Evolutionary conservation across 2,113 vertebrate genomes (phyloP).

Genomic region (Ifrita kowaldi): DNA sequence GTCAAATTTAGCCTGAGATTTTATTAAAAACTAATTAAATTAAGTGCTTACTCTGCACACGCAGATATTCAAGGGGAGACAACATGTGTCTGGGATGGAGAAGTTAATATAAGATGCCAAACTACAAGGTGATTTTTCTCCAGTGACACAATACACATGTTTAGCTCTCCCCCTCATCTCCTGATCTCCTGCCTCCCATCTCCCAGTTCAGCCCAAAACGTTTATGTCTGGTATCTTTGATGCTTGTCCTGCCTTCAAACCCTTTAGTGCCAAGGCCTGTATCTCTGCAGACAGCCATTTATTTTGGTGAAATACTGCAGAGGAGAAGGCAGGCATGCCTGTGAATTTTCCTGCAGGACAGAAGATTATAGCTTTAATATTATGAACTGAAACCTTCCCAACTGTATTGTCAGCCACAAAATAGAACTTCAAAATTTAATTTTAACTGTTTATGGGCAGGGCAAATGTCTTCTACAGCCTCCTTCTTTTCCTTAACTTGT

Average conservation of each 20-base stretch:
- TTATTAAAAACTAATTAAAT: background rate
- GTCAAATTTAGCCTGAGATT: background rate
- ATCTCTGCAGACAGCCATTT: background rate
- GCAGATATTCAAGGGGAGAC: background rate
- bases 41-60: background rate
- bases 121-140: background rate
- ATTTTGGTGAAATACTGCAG: background rate
- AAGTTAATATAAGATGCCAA: background rate
- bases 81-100: background rate
- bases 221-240: background rate
- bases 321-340: background rate
- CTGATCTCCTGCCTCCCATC: background rate
- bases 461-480: background rate
- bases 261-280: background rate
- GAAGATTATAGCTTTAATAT: background rate
- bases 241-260: background rate
- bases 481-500: rapidly evolving
- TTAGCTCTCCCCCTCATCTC: background rate
- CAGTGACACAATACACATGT: background rate
- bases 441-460: background rate
- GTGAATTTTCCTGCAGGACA: background rate
- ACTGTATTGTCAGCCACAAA: background rate
- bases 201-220: rapidly evolving
- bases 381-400: background rate
- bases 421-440: background rate